phyloP scores from a whole-genome alignment of 2,888 invertebrate species.

The Zygothrica quintamaculata region DNA sequence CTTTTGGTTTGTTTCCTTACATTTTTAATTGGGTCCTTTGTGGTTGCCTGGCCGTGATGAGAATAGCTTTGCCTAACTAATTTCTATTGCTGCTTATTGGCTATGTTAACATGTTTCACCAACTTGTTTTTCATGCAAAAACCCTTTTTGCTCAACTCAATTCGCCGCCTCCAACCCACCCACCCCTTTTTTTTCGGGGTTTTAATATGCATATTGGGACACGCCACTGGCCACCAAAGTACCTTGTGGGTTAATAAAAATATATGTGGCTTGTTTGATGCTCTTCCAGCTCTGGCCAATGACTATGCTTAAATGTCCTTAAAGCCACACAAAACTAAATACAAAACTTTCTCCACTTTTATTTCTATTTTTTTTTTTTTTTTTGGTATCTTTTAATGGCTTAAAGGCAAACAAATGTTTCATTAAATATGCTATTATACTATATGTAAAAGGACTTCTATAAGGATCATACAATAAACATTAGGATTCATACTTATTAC shows the following conservation, averaged over 20 bases:
- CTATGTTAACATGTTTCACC: constrained; percentile 81
- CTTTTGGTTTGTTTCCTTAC: constrained; percentile 81
- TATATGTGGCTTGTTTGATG: constrained; percentile 77
- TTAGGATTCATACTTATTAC: too few species aligned
- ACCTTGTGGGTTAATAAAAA: constrained; percentile 72
- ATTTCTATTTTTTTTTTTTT: not conserved
- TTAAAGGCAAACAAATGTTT: constrained; percentile 16
- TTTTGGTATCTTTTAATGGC: too few species aligned
- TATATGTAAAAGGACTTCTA: too few species aligned
- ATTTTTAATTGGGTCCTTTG: constrained; percentile 84
- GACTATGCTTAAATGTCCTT: constrained; percentile 32
- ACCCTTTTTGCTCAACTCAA: constrained; percentile 50
- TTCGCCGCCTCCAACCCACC: constrained; percentile 1
- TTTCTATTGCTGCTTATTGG: constrained; percentile 81
- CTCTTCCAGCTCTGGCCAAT: constrained; percentile 27
- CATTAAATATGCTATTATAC: too few species aligned
- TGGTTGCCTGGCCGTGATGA: constrained; percentile 70
- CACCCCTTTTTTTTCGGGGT: constrained; percentile 5
- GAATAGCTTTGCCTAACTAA: constrained; percentile 73
- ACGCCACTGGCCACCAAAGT: constrained; percentile 57
- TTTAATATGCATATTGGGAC: constrained; percentile 77
- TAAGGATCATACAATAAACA: too few species aligned
- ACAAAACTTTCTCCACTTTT: not conserved
- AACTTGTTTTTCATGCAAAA: constrained; percentile 73
- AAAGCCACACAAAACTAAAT: not conserved